phyloP scores from a whole-genome alignment of 2,888 invertebrate genomes.

The Maniola hyperantus region DNA sequence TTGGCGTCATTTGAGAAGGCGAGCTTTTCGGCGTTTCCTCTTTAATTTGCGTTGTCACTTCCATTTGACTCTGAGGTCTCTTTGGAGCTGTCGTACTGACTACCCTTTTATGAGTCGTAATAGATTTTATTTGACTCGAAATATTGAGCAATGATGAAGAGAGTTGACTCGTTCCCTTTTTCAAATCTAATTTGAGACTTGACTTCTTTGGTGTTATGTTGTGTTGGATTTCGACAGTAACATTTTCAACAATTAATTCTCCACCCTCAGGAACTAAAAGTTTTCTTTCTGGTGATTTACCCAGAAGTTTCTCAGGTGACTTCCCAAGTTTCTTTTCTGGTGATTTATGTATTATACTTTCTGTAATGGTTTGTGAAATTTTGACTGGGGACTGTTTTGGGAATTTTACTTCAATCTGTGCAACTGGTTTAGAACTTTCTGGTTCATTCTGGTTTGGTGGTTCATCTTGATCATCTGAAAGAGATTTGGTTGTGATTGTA shows the following conservation, averaged over 20 bases:
- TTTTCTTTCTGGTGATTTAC: slow-evolving; percentile 49
- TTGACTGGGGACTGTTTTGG: slow-evolving; percentile 33
- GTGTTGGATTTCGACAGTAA: slow-evolving; percentile 77
- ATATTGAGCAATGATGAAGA: slow-evolving; percentile 74
- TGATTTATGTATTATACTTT: slow-evolving; percentile 19
- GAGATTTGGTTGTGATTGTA: slow-evolving; percentile 69
- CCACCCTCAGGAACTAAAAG: slow-evolving; percentile 51
- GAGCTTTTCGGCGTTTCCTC: slow-evolving; percentile 56
- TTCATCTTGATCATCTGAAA: slow-evolving; percentile 59
- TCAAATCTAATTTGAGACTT: slow-evolving; percentile 72
- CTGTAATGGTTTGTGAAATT: slow-evolving; percentile 20
- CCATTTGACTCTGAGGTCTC: slow-evolving; percentile 57
- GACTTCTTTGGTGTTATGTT: slow-evolving; percentile 78
- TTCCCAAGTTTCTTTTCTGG: slow-evolving; percentile 35
- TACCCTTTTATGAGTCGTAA: slow-evolving; percentile 75
- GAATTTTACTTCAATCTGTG: slow-evolving; percentile 30
- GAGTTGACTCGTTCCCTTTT: slow-evolving; percentile 72
- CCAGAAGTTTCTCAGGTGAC: slow-evolving; percentile 40
- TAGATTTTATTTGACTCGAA: slow-evolving; percentile 78
- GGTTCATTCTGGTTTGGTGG: slow-evolving; percentile 38
- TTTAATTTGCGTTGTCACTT: slow-evolving; percentile 57
- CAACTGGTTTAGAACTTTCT: slow-evolving; percentile 42
- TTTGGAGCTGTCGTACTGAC: slow-evolving; percentile 75
- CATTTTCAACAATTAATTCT: slow-evolving; percentile 71
- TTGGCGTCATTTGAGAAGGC: slow-evolving; percentile 61